Evolutionary conservation across 2,888 invertebrate genomes (phyloP).

Genomic region (Chrysomela aeneicollis): DNA sequence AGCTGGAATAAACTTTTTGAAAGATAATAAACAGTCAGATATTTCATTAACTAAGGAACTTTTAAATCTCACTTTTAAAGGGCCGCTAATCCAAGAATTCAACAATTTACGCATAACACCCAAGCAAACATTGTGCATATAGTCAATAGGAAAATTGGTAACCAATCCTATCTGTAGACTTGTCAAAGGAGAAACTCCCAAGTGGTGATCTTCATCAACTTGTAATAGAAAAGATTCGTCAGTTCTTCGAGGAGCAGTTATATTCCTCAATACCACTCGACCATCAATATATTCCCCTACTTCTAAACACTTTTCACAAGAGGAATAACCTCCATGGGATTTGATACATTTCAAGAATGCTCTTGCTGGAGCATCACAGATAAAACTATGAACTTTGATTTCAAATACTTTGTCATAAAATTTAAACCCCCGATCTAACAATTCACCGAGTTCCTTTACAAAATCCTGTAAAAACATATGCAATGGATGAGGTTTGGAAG

Average conservation of each 20-base stretch:
- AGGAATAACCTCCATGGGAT: no score
- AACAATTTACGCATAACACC: slow-evolving; percentile 38
- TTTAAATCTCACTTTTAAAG: no score
- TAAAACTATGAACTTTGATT: slow-evolving; percentile 33
- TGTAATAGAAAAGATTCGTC: no score
- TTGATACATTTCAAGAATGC: slow-evolving; percentile 38
- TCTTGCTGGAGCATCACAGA: slow-evolving; percentile 41
- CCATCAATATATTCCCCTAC: no score
- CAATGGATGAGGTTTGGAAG: slow-evolving; percentile 34
- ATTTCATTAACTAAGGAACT: neutral
- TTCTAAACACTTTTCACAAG: no score
- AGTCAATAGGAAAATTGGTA: slow-evolving; percentile 37
- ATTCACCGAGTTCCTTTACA: slow-evolving; percentile 32
- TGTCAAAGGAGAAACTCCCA: no score
- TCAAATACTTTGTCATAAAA: slow-evolving; percentile 17
- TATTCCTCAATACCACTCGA: no score
- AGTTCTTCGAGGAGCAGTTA: no score
- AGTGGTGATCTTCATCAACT: no score
- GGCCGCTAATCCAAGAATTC: slow-evolving; percentile 23
- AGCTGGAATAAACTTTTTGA: slow-evolving; percentile 20
- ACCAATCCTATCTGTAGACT: slow-evolving; percentile 31
- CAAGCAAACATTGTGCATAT: slow-evolving; percentile 37
- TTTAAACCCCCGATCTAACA: slow-evolving; percentile 31
- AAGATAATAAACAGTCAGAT: slow-evolving; percentile 17
- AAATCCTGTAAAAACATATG: slow-evolving; percentile 38